Base-by-base conservation (phyloP, 1,140 invertebrate species). In the Zelostemma sp. region DNA sequence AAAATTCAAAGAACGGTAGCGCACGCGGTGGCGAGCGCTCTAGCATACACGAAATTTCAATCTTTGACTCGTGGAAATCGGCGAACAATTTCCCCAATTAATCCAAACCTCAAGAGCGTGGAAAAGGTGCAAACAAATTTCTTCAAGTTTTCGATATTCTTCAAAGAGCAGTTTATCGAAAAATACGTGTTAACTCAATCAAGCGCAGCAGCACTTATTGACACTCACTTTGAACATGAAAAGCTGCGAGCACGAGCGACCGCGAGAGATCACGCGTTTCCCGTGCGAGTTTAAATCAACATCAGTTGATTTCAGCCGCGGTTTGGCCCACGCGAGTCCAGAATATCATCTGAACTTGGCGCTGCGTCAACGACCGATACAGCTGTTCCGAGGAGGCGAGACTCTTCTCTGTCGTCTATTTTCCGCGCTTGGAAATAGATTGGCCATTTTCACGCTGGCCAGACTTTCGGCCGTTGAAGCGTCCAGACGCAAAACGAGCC, bases 321-420 rank as follows among this genome's bases (percentile, higher is more conserved):
- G 50, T 65, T 65, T 53, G 55, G 62, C 62, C 62, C 55, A 58
- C 62, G 49, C 54, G 54, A 18, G 6, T 48, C 56, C 25, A 28
- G 45, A 47, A 47, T 47, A 47, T 21, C 1, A 14, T 11, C 45
- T 21, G 17, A 47, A 54, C n/a, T 28, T 46, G 51, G 54, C 62
- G 48, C 55, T 59, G 40, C 38, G 66, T 68, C 66, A 68, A 68
- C 50, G 66, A 63, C 66, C 66, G 66, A 56, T 59, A 68, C 58
- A 62, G 59, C 60, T 46, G 48, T 59, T 63, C 49, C 25, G 43
- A 48, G 40, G 19, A 54, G 61, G 50, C 38, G 19, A 54, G 61
- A 56, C 38, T 43, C 21, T 31, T 60, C 51, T 40, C 38, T 11
- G 45, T 66, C 47, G 54, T 67, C 50, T 68, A 47, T 61, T 68